Evolutionary conservation across 2,888 invertebrate genomes (phyloP), one percentile per base, ranked within the genome.

Genomic region (Euclidia mi): DNA sequence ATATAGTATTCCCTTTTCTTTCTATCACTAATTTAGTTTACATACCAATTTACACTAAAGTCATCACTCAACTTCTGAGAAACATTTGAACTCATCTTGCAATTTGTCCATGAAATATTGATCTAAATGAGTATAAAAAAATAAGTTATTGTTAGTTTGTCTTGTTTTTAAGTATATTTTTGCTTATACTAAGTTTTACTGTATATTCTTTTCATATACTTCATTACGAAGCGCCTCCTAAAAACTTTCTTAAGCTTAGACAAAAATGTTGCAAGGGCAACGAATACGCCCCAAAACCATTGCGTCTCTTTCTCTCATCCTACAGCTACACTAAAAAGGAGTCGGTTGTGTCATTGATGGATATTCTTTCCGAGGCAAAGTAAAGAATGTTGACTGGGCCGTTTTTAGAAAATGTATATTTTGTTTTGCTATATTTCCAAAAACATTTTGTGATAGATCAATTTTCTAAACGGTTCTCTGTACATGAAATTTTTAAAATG

Each of bases 321-420:
- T 56, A 32, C 45, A 47, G 40, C 14, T 38, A 32, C 46, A 49
- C 60, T 48, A 56, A 64, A 65, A 66, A 50, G 41, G 44, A 62
- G 45, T 48, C 53, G 67, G 12, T 55, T 40, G 20, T 64, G 61
- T 52, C 75, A 64, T 59, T 71, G 64, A 74, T 64, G 52, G 53
- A 70, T 69, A 57, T 47, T 42, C 12, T 56, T 66, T 56, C 38
- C 15, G 12, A 15, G 37, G 41, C 12, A 40, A n/a, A 63, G 32
- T 42, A 25, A 46, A 47, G 32, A 66, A 49, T 11, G 56, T 17
- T n/a, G 40, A 50, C 15, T 41, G 14, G 41, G 32, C 38, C 15
- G n/a, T 1, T 61, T 56, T 50, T 45, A 2, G 14, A 38, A 42
- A 46, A 25, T 18, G 17, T 17, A 11, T 7, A 25, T 41, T 40